These are phyloP conservation scores for Drosophila watanabei DNA, from an alignment of 1,140 invertebrate species.

Conservation along the genomic window DNA sequence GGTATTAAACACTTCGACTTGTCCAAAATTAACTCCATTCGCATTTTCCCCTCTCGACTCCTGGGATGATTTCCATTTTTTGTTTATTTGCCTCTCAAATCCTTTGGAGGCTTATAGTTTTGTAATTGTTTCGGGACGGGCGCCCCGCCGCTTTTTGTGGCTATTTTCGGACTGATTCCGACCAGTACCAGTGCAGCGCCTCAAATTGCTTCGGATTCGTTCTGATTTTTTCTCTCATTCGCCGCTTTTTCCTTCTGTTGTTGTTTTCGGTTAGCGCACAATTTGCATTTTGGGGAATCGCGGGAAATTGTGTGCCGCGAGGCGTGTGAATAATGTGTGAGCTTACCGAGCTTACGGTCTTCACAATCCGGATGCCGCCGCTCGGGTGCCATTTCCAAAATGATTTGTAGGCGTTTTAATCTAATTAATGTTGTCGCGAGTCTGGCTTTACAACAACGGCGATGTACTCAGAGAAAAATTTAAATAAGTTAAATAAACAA, in stretches of 20 bases:
- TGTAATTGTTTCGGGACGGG: constrained; percentile 74
- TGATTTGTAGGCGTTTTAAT: constrained; percentile 76
- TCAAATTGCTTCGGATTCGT: constrained; percentile 63
- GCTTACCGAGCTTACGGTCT: constrained; percentile 60
- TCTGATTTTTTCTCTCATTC: constrained; percentile 19
- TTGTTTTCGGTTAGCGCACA: constrained; percentile 36
- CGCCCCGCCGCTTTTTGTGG: constrained; percentile 27
- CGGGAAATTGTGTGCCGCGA: constrained; percentile 73
- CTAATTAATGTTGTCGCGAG: constrained; percentile 77
- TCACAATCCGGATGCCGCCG: constrained; percentile 18
- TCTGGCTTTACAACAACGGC: background rate
- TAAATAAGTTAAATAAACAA: too few relatives aligned
- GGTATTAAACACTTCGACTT: background rate
- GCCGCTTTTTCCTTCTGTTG: constrained; percentile 7
- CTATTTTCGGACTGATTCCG: constrained; percentile 68
- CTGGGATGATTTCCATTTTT: constrained; percentile 55
- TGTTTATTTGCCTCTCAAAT: constrained; percentile 63
- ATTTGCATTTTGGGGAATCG: constrained; percentile 70
- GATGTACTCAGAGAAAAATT: constrained; percentile 4
- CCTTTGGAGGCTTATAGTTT: constrained; percentile 82
- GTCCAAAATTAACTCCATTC: too few relatives aligned
- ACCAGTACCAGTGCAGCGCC: constrained; percentile 21
- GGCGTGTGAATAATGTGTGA: constrained; percentile 82
- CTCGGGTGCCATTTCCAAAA: constrained; percentile 70
- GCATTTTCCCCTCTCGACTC: background rate